A percentile compares a stretch with the other conserved stretches of the same genome.
Conservation (phyloP, 2,113 vertebrate species). For the Argyrosomus japonicus region DNA sequence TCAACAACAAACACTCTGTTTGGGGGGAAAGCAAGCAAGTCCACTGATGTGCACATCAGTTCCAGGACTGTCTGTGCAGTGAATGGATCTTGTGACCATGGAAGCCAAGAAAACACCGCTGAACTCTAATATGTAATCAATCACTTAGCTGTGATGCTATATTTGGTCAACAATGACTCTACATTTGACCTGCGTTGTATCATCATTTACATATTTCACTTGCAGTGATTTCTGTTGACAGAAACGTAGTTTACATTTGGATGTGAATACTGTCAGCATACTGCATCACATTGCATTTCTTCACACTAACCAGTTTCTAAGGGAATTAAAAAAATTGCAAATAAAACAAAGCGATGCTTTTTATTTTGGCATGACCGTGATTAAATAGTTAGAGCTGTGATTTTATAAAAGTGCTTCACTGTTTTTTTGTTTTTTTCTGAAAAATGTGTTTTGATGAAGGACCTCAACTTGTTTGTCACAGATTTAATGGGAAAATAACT, state of each 20-base stretch:
- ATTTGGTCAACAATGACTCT: slow-evolving; percentile 14
- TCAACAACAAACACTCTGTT: slow-evolving; percentile 80
- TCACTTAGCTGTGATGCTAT: slow-evolving; percentile 36
- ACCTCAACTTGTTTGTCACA: slow-evolving; percentile 31
- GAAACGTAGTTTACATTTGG: neutral
- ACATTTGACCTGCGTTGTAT: slow-evolving; percentile 5
- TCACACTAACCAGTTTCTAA: neutral
- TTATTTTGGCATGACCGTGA: slow-evolving; percentile 3
- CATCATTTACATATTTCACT: neutral
- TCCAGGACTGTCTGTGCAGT: slow-evolving; percentile 36
- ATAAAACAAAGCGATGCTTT: neutral
- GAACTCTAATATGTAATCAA: slow-evolving; percentile 14
- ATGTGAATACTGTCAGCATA: neutral
- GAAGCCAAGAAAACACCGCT: slow-evolving; percentile 14
- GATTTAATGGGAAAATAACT: slow-evolving; percentile 30
- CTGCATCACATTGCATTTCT: neutral
- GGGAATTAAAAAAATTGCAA: neutral
- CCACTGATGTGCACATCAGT: slow-evolving; percentile 33
- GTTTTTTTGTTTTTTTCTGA: neutral
- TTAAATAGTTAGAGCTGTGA: slow-evolving; percentile 6
- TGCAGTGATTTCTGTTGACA: neutral
- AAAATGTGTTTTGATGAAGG: slow-evolving; percentile 43
- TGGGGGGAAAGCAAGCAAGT: slow-evolving; percentile 35
- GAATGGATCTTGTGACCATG: slow-evolving; percentile 64
- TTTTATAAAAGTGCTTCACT: slow-evolving; percentile 3